Percentiles rank a stretch among this genome's conserved stretches.
Evolutionary conservation across 2,888 invertebrate genomes (phyloP).

Genomic region (Drosophila conformis): DNA sequence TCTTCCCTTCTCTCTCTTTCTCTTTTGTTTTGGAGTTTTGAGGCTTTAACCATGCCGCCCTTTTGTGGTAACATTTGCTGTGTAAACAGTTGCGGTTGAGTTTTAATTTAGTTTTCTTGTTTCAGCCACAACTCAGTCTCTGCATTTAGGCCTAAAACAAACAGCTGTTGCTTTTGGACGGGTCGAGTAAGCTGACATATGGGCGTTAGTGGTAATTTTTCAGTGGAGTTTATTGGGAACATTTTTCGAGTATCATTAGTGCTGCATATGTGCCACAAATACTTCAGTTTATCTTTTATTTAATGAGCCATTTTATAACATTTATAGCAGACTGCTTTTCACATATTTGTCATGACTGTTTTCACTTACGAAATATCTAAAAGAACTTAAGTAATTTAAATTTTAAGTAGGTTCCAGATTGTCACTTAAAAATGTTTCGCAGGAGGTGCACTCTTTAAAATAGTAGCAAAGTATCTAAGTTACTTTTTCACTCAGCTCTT

Average conservation of each 20-base stretch:
- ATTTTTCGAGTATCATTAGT: constrained; percentile 49
- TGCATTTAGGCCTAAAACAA: constrained; percentile 25
- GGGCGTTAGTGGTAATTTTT: constrained; percentile 77
- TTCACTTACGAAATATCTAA: background rate
- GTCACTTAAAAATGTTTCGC: background rate
- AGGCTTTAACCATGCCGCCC: constrained; percentile 54
- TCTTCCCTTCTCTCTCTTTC: constrained; percentile 10
- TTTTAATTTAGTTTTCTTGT: constrained; percentile 78
- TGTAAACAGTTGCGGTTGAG: constrained; percentile 79
- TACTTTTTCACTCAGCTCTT: constrained; percentile 7
- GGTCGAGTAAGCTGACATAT: constrained; percentile 74
- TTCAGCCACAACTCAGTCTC: constrained; percentile 4
- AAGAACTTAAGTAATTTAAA: background rate
- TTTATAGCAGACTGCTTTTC: constrained; percentile 6
- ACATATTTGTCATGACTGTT: constrained; percentile 3
- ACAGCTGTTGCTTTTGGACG: constrained; percentile 59
- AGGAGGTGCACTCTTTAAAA: background rate
- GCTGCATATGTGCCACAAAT: constrained; percentile 37
- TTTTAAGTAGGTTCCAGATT: background rate
- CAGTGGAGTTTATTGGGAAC: constrained; percentile 70
- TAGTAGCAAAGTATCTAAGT: background rate
- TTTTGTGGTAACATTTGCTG: constrained; percentile 79
- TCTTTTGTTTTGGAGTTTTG: constrained; percentile 35
- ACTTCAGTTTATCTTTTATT: background rate
- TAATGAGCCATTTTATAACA: constrained; percentile 24